Evolutionary conservation across 2,888 invertebrate species (phyloP).

Genomic region (Incurvaria masculella): DNA sequence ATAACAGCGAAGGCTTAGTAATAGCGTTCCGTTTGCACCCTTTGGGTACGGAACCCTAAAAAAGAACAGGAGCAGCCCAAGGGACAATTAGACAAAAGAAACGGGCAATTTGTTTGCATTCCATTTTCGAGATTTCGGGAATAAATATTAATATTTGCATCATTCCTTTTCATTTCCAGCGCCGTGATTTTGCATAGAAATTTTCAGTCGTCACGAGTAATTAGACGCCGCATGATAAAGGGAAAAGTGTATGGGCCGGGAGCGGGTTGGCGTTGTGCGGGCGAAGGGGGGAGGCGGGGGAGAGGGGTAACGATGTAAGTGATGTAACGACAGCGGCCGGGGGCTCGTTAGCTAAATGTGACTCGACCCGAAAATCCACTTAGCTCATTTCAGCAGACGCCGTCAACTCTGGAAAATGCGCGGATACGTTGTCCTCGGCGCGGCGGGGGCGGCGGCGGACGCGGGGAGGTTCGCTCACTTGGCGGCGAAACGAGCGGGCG

Average conservation of each 20-base stretch:
- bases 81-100: no score
- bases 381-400: conserved; percentile 22
- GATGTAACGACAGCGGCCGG: conserved; percentile 23
- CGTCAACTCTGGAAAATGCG: conserved; percentile 7
- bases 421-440: neutral
- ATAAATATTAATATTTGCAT: no score
- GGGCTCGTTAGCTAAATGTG: conserved; percentile 44
- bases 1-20: no score
- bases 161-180: no score
- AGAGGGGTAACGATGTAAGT: conserved; percentile 23
- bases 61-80: no score
- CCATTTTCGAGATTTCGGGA: no score
- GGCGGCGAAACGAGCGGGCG: no score
- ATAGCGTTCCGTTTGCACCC: no score
- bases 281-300: conserved; percentile 23
- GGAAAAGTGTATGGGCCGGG: conserved; percentile 10
- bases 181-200: conserved; percentile 17
- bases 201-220: conserved; percentile 30
- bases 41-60: no score
- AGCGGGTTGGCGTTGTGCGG: conserved; percentile 18
- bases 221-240: conserved; percentile 28
- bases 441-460: neutral
- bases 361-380: conserved; percentile 49
- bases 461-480: no score
- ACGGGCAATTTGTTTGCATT: no score